A percentile compares a stretch with the other conserved stretches of the same genome.
phyloP scores from a whole-genome alignment of 1,140 invertebrate genomes.

The Andricus grossulariae region DNA sequence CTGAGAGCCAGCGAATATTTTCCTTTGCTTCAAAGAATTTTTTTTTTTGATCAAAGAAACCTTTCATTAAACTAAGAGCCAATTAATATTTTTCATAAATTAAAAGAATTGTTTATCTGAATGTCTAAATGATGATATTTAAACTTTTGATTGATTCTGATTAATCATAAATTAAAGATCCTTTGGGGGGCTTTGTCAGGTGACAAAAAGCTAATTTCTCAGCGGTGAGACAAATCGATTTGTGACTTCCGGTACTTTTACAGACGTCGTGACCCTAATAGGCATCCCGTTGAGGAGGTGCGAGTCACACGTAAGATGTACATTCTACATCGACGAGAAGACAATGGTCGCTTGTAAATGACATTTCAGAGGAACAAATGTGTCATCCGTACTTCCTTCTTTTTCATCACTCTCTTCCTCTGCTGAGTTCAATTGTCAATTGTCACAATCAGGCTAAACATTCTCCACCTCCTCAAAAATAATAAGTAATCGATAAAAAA shows the following conservation, averaged over 20 bases:
- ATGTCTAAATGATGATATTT: too few species aligned
- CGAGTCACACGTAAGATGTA: slow-evolving; percentile 33
- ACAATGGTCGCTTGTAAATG: slow-evolving; percentile 48
- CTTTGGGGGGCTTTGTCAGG: too few species aligned
- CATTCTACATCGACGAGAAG: slow-evolving; percentile 42
- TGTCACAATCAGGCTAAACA: slow-evolving; percentile 1
- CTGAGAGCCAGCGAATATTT: too few species aligned
- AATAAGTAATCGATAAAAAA: too few species aligned
- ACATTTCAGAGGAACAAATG: slow-evolving; percentile 48
- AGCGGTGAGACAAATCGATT: slow-evolving; percentile 47
- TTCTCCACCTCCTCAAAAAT: neutral
- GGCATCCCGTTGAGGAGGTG: slow-evolving; percentile 41
- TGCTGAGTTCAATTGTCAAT: neutral
- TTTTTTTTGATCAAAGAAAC: too few species aligned
- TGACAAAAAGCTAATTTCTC: neutral
- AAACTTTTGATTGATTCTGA: too few species aligned
- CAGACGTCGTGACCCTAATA: slow-evolving; percentile 49
- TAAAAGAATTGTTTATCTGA: too few species aligned
- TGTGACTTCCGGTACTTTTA: slow-evolving; percentile 51
- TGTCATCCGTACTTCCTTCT: slow-evolving; percentile 54
- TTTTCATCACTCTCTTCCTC: slow-evolving; percentile 20
- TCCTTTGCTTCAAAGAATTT: too few species aligned
- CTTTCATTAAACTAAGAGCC: too few species aligned
- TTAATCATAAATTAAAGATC: too few species aligned
- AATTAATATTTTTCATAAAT: too few species aligned